Percentiles rank a stretch among this genome's conserved stretches.
These are phyloP conservation scores for Cotesia congregata DNA, from an alignment of 2,888 invertebrate species.

Conservation along the genomic window DNA sequence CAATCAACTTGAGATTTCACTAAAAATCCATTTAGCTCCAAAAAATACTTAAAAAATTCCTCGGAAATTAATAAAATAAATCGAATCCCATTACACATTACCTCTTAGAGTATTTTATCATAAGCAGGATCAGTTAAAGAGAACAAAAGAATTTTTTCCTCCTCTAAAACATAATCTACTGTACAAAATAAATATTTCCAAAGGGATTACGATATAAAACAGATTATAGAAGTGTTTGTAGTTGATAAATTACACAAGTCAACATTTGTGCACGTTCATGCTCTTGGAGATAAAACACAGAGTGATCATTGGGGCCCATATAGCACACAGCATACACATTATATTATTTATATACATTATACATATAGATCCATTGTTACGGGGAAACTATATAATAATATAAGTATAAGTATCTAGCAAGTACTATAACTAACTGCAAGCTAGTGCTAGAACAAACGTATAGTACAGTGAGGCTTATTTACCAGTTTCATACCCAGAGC, in stretches of 20 bases:
- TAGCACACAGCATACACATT: neutral
- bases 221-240: slow-evolving; percentile 2
- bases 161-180: neutral
- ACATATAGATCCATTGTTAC: slow-evolving; percentile 8
- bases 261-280: slow-evolving; percentile 4
- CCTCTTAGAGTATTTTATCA: too few relatives aligned
- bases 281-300: neutral
- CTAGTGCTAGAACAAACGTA: neutral
- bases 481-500: neutral
- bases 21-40: too few relatives aligned
- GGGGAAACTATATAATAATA: slow-evolving; percentile 15
- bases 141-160: too few relatives aligned
- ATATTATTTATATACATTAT: neutral
- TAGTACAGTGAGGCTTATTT: neutral
- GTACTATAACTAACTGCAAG: neutral
- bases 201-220: slow-evolving; percentile 19
- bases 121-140: too few relatives aligned
- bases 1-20: too few relatives aligned
- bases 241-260: slow-evolving; percentile 20
- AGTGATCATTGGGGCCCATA: neutral
- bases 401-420: neutral
- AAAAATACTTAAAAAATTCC: too few relatives aligned
- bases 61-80: too few relatives aligned
- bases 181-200: slow-evolving; percentile 8
- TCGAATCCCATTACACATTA: too few relatives aligned